These are phyloP conservation scores for Eupithecia exiguata DNA, from an alignment of 2,888 invertebrate species.

Conservation along the genomic window DNA sequence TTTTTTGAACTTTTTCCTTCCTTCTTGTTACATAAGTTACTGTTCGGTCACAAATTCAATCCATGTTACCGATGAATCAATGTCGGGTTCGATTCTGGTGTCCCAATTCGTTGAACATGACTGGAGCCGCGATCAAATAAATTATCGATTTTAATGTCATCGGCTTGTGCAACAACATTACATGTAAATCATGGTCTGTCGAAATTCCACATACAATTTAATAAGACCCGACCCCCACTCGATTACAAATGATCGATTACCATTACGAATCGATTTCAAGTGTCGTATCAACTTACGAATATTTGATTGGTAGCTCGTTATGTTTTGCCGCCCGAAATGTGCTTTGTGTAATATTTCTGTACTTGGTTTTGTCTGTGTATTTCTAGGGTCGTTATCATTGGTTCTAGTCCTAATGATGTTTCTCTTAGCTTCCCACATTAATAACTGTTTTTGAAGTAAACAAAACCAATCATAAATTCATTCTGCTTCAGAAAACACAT, in stretches of 20 bases:
- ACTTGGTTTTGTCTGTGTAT: conserved; percentile 11
- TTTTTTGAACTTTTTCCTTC: not conserved
- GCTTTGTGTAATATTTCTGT: not conserved
- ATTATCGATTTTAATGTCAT: conserved; percentile 33
- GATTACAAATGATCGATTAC: conserved; percentile 67
- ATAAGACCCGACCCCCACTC: conserved; percentile 57
- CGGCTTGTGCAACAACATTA: conserved; percentile 26
- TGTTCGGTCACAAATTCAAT: not conserved
- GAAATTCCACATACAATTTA: conserved; percentile 28
- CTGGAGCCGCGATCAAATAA: conserved; percentile 16
- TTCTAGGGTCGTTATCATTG: not conserved
- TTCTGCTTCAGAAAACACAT: not conserved
- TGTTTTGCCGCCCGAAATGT: conserved; percentile 36
- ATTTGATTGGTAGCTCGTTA: conserved; percentile 53
- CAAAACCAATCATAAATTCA: not conserved
- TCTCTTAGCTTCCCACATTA: conserved; percentile 4
- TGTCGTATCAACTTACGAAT: conserved; percentile 52
- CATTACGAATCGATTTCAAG: conserved; percentile 61
- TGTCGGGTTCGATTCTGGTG: not conserved
- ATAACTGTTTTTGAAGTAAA: not conserved
- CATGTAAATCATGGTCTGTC: conserved; percentile 35
- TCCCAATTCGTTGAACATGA: conserved; percentile 8
- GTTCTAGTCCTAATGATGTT: conserved; percentile 6
- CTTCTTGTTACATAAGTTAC: not conserved
- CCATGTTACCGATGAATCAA: not conserved